Evolutionary conservation across 2,888 invertebrate species (phyloP).

Genomic region (Diarsia rubi): DNA sequence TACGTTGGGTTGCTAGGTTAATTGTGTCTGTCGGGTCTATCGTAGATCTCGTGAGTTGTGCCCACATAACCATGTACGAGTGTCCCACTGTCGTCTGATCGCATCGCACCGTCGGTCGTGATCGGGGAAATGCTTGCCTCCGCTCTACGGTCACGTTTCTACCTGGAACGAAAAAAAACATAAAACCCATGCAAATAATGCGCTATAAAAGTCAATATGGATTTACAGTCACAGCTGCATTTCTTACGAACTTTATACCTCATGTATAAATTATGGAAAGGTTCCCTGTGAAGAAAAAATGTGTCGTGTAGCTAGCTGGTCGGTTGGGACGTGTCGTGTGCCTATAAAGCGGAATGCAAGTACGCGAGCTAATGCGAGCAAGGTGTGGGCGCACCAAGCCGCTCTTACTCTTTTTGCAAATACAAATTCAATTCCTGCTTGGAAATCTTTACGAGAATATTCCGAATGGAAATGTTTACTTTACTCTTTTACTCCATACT

Average conservation of each 20-base stretch:
- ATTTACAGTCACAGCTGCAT: slow-evolving; percentile 75
- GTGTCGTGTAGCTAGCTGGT: slow-evolving; percentile 49
- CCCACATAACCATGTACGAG: slow-evolving; percentile 76
- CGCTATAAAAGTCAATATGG: slow-evolving; percentile 77
- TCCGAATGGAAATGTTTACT: slow-evolving; percentile 79
- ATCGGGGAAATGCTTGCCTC: slow-evolving; percentile 80
- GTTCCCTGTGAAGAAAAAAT: slow-evolving; percentile 55
- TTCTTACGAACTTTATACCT: slow-evolving; percentile 68
- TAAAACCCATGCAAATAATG: slow-evolving; percentile 82
- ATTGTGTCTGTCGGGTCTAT: slow-evolving; percentile 75
- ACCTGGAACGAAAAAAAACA: slow-evolving; percentile 72
- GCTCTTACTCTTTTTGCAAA: slow-evolving; percentile 73
- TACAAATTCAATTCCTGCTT: slow-evolving; percentile 80
- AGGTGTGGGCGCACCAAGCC: slow-evolving; percentile 76
- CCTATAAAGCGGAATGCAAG: slow-evolving; percentile 78
- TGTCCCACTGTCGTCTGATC: slow-evolving; percentile 76
- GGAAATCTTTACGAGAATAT: slow-evolving; percentile 79
- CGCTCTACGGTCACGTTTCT: slow-evolving; percentile 84
- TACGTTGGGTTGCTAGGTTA: slow-evolving; percentile 80
- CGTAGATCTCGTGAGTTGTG: slow-evolving; percentile 65
- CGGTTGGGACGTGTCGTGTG: slow-evolving; percentile 67
- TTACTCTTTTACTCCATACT: slow-evolving; percentile 72
- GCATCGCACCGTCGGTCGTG: slow-evolving; percentile 84
- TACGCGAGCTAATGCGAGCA: slow-evolving; percentile 71
- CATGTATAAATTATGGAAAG: slow-evolving; percentile 63